A percentile compares a stretch with the other conserved stretches of the same genome.
These are phyloP conservation scores for Drosophila tripunctata DNA, from an alignment of 2,888 invertebrate genomes.

Conservation along the genomic window DNA sequence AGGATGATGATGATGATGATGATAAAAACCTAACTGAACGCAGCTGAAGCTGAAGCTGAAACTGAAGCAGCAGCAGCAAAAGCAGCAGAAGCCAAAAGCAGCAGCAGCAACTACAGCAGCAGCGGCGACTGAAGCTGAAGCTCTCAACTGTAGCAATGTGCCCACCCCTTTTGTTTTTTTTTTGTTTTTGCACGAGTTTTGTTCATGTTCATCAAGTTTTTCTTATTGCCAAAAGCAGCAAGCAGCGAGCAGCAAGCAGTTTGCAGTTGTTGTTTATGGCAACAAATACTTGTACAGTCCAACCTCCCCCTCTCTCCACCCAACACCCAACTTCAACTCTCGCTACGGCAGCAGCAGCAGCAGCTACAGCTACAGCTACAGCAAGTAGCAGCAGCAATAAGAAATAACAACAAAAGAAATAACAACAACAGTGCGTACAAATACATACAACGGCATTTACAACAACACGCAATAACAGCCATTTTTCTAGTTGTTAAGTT, in stretches of 20 bases:
- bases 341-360: slow-evolving; percentile 7
- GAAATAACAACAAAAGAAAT: slow-evolving; percentile 41
- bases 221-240: slow-evolving; percentile 55
- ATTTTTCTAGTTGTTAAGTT: slow-evolving; percentile 84
- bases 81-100: slow-evolving; percentile 12
- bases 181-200: slow-evolving; percentile 60
- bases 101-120: neutral
- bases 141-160: slow-evolving; percentile 49
- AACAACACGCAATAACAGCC: slow-evolving; percentile 83
- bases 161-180: slow-evolving; percentile 79
- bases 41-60: neutral
- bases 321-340: neutral
- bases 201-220: slow-evolving; percentile 78
- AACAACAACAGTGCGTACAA: slow-evolving; percentile 74
- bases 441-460: slow-evolving; percentile 80
- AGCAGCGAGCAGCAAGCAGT: slow-evolving; percentile 12
- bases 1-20: slow-evolving; percentile 54
- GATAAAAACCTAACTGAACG: slow-evolving; percentile 8
- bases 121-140: slow-evolving; percentile 1
- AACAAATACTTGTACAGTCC: slow-evolving; percentile 67
- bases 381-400: slow-evolving; percentile 44
- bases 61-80: slow-evolving; percentile 1
- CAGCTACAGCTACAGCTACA: slow-evolving; percentile 28
- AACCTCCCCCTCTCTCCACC: neutral
- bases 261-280: slow-evolving; percentile 71